A percentile compares a stretch with the other conserved stretches of the same genome.
Evolutionary conservation across 1,140 invertebrate genomes (phyloP).

Genomic region (Drosophila seguyi): DNA sequence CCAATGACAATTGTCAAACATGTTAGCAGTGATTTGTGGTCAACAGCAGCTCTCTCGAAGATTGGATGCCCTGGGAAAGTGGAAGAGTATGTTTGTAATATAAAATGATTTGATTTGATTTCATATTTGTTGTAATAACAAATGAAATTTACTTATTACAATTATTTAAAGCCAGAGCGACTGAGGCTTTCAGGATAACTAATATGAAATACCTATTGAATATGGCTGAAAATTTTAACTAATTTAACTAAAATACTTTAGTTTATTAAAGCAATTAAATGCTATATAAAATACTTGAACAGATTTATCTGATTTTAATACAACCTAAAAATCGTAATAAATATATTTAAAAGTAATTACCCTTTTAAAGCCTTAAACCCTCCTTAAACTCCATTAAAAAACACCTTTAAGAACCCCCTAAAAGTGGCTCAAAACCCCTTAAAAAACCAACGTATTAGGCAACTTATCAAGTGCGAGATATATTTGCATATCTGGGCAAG

Average conservation of each 20-base stretch:
- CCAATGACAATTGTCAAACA: slow-evolving; percentile 42
- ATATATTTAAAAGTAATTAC: not conserved
- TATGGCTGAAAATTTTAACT: no score
- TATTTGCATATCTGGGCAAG: slow-evolving; percentile 15
- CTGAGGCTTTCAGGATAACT: no score
- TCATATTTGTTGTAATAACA: no score
- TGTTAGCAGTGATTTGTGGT: slow-evolving; percentile 32
- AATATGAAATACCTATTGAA: no score
- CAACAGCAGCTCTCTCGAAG: not conserved
- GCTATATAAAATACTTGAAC: not conserved
- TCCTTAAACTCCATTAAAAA: no score
- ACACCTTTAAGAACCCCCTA: not conserved
- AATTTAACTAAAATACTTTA: no score
- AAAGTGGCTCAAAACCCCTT: not conserved
- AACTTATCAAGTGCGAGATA: slow-evolving; percentile 5
- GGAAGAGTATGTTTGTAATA: not conserved
- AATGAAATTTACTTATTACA: no score
- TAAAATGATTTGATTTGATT: no score
- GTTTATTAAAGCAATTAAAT: no score
- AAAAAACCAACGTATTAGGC: not conserved
- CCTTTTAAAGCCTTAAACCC: accelerated
- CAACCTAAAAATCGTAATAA: not conserved
- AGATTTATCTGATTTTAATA: not conserved
- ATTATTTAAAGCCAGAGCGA: no score
- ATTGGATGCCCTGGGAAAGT: slow-evolving; percentile 1